Percentiles rank a stretch among this genome's conserved stretches.
Conservation (phyloP, 2,888 invertebrate genomes). For the Dichetophora obliterata region DNA sequence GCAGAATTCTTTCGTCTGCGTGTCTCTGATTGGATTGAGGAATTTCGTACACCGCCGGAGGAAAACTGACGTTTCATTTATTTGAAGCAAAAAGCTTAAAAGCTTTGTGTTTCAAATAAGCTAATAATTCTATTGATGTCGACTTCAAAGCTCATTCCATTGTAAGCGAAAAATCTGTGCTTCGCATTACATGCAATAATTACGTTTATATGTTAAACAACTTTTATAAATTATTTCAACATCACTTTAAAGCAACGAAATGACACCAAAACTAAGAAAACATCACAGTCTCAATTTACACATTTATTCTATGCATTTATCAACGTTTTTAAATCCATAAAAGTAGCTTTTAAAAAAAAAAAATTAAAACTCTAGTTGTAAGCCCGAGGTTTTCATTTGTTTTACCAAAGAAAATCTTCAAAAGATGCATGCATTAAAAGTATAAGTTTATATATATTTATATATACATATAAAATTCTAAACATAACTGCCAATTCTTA, state of each 20-base stretch:
- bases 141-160: background rate
- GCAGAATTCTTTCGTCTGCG: conserved; percentile 65
- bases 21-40: conserved; percentile 66
- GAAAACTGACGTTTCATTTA: conserved; percentile 66
- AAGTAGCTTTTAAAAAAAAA: background rate
- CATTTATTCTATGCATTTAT: too few relatives aligned
- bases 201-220: conserved; percentile 20
- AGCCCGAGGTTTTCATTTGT: background rate
- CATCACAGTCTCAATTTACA: too few relatives aligned
- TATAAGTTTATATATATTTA: background rate
- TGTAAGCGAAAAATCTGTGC: background rate
- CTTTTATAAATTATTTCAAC: background rate
- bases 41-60: conserved; percentile 64
- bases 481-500: conserved; percentile 22
- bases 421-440: background rate
- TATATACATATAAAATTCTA: background rate
- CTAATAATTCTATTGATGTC: background rate
- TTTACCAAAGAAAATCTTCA: conserved; percentile 45
- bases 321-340: background rate
- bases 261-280: too few relatives aligned
- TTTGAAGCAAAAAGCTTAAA: conserved; percentile 61
- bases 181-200: background rate
- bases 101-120: background rate
- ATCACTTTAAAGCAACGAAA: too few relatives aligned
- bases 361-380: background rate